phyloP scores from a whole-genome alignment of 2,797 vertebrate species.

The Oreochromis grahami region DNA sequence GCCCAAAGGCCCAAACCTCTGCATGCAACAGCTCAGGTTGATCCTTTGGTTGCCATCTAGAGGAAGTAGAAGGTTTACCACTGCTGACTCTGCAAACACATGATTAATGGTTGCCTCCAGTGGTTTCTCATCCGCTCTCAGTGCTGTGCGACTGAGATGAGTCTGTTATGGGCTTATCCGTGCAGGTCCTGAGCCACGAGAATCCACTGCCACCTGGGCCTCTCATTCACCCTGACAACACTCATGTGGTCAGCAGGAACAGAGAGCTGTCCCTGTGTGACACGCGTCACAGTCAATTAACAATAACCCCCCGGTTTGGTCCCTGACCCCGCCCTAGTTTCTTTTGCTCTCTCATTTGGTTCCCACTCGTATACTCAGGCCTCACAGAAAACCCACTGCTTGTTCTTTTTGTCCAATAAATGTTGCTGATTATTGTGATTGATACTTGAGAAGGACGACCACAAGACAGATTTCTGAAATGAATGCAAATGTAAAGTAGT shows the following conservation, averaged over 20 bases:
- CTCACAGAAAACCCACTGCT: background rate
- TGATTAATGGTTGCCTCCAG: background rate
- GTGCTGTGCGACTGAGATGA: background rate
- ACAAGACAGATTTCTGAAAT: background rate
- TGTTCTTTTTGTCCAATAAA: background rate
- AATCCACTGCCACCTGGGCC: background rate
- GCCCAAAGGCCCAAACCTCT: background rate
- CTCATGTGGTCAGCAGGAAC: background rate
- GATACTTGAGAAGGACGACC: background rate
- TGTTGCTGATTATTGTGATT: background rate
- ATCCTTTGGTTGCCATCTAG: background rate
- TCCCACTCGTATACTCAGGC: background rate
- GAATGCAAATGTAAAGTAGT: background rate
- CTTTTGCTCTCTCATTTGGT: background rate
- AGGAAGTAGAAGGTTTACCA: background rate
- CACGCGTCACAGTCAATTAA: background rate
- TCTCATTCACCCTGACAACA: background rate
- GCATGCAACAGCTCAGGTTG: rapidly evolving
- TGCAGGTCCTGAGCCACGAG: background rate
- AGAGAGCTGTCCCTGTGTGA: background rate
- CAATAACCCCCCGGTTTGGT: background rate
- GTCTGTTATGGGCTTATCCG: background rate
- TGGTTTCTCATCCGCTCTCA: background rate
- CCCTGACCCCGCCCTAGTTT: background rate
- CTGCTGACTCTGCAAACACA: background rate